Conservation (phyloP, 92 coral and sea anemone species). For the Heliopora coerulea region DNA sequence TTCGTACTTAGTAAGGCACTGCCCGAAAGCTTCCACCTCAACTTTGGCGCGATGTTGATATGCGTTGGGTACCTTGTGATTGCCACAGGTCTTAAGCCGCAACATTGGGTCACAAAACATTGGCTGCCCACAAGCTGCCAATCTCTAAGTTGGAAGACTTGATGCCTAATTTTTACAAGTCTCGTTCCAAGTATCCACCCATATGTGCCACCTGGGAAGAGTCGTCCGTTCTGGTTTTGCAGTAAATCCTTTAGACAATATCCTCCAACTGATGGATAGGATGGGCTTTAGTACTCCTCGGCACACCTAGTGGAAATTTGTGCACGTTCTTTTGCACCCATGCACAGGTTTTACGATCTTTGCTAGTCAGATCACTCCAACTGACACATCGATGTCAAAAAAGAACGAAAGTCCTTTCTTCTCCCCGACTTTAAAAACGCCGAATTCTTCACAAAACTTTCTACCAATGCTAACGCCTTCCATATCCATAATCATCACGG, state of each 20-base stretch:
- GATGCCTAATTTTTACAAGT: not conserved
- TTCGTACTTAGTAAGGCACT: too few relatives aligned
- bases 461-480: too few relatives aligned
- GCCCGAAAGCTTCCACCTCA: too few relatives aligned
- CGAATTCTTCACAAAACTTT: not conserved
- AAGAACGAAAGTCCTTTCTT: not conserved
- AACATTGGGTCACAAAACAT: too few relatives aligned
- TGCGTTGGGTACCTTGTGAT: too few relatives aligned
- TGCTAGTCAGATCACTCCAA: not conserved
- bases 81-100: too few relatives aligned
- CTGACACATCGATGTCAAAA: not conserved
- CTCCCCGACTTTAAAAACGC: not conserved
- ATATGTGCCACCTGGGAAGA: not conserved
- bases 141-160: too few relatives aligned
- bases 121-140: too few relatives aligned
- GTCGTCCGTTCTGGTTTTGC: not conserved
- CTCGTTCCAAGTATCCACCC: constrained; percentile 7
- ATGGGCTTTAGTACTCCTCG: not conserved
- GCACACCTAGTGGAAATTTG: not conserved
- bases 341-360: not conserved
- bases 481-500: too few relatives aligned
- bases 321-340: not conserved
- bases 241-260: not conserved
- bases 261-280: not conserved
- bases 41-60: too few relatives aligned